phyloP scores from a whole-genome alignment of 1,140 invertebrate genomes.

The Samia ricini region DNA sequence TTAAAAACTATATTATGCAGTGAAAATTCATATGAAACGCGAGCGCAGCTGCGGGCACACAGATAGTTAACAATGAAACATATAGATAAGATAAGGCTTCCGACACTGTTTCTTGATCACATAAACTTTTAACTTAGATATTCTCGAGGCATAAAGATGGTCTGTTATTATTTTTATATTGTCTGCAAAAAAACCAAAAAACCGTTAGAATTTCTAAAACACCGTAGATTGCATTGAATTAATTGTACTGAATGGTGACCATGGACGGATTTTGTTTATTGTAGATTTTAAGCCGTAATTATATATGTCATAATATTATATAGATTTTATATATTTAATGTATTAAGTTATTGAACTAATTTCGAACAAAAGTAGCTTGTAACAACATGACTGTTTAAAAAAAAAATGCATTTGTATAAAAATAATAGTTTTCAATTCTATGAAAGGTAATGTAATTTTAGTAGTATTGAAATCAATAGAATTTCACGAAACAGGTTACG shows the following conservation, averaged over 20 bases:
- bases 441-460: background rate
- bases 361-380: background rate
- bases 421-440: background rate
- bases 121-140: slow-evolving; percentile 70
- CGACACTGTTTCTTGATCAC: slow-evolving; percentile 54
- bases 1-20: too few species aligned
- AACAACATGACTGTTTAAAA: background rate
- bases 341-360: background rate
- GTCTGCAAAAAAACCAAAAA: slow-evolving; percentile 59
- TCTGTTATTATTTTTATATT: slow-evolving; percentile 78
- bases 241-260: background rate
- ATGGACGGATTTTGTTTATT: background rate
- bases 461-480: background rate
- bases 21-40: too few species aligned
- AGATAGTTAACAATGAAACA: too few species aligned
- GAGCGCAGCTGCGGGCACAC: too few species aligned
- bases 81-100: slow-evolving; percentile 66
- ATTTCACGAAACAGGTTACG: background rate
- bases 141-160: slow-evolving; percentile 64
- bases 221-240: slow-evolving; percentile 16
- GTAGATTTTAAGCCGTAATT: background rate
- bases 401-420: background rate
- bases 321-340: background rate
- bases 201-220: slow-evolving; percentile 72
- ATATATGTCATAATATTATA: too few species aligned